These are phyloP conservation scores for Pachyuromys duprasi DNA, from an alignment of 2,797 vertebrate genomes.

Conservation along the genomic window DNA sequence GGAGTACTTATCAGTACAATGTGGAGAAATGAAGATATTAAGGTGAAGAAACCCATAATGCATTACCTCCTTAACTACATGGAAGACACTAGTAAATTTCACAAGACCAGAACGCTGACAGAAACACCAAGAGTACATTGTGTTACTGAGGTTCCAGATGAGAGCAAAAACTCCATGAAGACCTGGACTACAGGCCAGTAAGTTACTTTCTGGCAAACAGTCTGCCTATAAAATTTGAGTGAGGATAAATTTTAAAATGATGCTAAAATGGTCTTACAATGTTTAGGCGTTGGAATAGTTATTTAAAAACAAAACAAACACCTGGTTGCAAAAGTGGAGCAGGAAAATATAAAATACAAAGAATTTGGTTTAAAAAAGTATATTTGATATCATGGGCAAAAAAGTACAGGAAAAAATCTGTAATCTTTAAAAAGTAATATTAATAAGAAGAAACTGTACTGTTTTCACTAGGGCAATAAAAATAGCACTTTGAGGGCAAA, in stretches of 20 bases:
- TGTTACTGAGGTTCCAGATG: not conserved
- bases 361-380: not conserved
- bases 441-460: not conserved
- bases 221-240: not conserved
- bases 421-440: not conserved
- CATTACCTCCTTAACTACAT: not conserved
- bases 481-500: not conserved
- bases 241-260: not conserved
- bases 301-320: not conserved
- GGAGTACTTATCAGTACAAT: not conserved
- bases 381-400: not conserved
- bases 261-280: not conserved
- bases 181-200: no score
- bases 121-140: not conserved
- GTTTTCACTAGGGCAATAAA: not conserved
- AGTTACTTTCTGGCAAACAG: not conserved
- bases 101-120: not conserved
- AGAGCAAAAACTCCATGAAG: not conserved
- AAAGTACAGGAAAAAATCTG: not conserved
- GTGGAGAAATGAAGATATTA: not conserved
- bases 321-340: not conserved
- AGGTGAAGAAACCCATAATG: no score
- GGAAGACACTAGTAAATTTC: not conserved
- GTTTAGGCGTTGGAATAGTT: not conserved
- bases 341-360: not conserved